Conservation (phyloP, 2,888 invertebrate genomes). For the Parnassius mnemosyne region DNA sequence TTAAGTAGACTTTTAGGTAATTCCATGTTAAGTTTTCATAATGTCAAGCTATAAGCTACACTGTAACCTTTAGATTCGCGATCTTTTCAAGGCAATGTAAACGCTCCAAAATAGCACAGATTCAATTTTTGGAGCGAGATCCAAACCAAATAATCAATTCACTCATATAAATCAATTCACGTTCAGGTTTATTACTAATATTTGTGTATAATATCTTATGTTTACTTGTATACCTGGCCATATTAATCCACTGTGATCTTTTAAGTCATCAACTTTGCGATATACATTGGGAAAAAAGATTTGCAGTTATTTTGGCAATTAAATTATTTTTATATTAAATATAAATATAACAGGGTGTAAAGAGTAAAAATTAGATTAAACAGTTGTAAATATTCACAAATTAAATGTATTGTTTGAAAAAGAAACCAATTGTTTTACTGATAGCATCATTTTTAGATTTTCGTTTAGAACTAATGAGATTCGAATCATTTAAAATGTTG, state of each 20-base stretch:
- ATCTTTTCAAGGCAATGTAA: not conserved
- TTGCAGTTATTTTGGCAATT: not conserved
- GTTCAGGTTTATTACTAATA: conserved; percentile 8
- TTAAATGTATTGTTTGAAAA: conserved; percentile 57
- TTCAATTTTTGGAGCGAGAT: not conserved
- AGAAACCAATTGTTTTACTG: conserved; percentile 23
- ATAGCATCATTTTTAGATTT: not conserved
- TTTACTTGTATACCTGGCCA: conserved; percentile 12
- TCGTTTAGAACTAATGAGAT: conserved; percentile 22
- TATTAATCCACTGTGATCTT: conserved; percentile 22
- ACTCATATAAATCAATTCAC: not conserved
- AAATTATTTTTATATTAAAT: conserved; percentile 9
- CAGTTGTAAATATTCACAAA: conserved; percentile 51
- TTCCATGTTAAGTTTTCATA: not conserved
- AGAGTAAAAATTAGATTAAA: conserved; percentile 24
- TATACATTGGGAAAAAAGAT: conserved; percentile 6
- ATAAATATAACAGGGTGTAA: conserved; percentile 24
- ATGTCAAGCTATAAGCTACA: not conserved
- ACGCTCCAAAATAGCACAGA: conserved; percentile 10
- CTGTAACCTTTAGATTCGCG: not conserved
- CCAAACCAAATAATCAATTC: conserved; percentile 12
- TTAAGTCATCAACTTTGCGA: conserved; percentile 21
- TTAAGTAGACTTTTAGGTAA: not conserved
- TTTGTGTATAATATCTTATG: conserved; percentile 15
- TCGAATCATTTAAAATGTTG: conserved; percentile 23